Evolutionary conservation across 2,888 invertebrate genomes (phyloP).

Genomic region (Cheilosia variabilis): DNA sequence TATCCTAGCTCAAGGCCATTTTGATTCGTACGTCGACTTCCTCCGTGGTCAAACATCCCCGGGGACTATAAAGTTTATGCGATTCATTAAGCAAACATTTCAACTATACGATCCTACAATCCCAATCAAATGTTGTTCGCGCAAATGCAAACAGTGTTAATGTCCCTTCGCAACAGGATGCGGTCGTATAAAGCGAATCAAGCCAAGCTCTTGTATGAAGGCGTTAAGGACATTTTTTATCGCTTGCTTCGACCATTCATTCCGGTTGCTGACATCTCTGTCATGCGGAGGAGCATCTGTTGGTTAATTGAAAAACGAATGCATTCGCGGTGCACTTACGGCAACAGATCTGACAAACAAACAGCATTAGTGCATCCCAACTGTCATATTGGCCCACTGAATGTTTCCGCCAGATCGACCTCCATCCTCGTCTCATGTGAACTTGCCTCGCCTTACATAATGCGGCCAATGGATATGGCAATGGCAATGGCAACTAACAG

Average conservation of each 20-base stretch:
- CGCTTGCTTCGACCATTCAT: no score
- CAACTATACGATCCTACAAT: not conserved
- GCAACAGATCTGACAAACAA: constrained; percentile 7
- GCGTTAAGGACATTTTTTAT: not conserved
- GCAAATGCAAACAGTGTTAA: not conserved
- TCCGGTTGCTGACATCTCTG: not conserved
- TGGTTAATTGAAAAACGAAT: constrained; percentile 41
- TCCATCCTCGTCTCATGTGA: constrained; percentile 4
- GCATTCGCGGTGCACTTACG: constrained; percentile 39
- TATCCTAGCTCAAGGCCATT: not conserved
- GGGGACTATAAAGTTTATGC: not conserved
- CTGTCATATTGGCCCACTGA: constrained; percentile 38
- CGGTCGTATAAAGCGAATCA: not conserved
- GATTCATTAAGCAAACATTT: not conserved
- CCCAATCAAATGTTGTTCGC: not conserved
- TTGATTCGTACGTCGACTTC: not conserved
- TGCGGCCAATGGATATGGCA: not conserved
- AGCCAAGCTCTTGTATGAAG: not conserved
- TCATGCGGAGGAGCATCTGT: constrained; percentile 7
- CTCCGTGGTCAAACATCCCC: not conserved
- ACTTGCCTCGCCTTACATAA: constrained; percentile 24
- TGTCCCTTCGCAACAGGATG: constrained; percentile 6
- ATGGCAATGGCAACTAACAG: not conserved
- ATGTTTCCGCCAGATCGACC: constrained; percentile 18
- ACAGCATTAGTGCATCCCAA: constrained; percentile 9